Base-by-base conservation (phyloP, 2,888 invertebrate species). In the Noctuana brunneofusca region DNA sequence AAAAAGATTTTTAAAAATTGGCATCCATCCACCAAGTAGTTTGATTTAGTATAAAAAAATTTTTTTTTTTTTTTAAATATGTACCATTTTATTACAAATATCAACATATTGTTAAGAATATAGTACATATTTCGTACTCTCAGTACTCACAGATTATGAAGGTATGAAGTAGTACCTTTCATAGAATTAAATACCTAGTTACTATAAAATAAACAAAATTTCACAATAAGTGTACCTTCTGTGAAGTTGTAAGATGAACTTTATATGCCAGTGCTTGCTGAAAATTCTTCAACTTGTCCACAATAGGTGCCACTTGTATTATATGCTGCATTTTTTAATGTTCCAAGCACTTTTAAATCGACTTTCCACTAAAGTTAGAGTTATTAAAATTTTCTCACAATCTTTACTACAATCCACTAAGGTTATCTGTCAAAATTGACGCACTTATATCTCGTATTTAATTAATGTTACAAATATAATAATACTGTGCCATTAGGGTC, bases 181-280 rank as follows among this genome's bases (percentile, higher is more conserved):
- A 16, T 16, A 4, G 8, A 16, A 16, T 18, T 18, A 43, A n/a
- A n/a, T n/a, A n/a, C n/a, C 43, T 48, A 22, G 11, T 32, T 32
- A 24, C 49, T 49, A 32, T 4, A 14, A 16, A 18, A 43, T 11
- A 11, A 58, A 49, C 8, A 49, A 49, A 49, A 14, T 14, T 27
- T 12, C 27, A 22, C 24, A 24, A n/a, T 5, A 4, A 35, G 46
- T 73, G 70, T 83, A 96, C 95, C 94, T 95, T 95, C 87, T 95
- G 95, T 59, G 94, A 94, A 69, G 94, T 93, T 68, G 94, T 92
- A 71, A 95, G 83, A 65, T 93, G 88, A 70, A 94, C 84, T 76
- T 93, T 84, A 72, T 87, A 87, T 55, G 87, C 84, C 66, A 90
- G 72, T 60, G 82, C 77, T 67, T 92, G 91, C 68, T 89, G 92